phyloP scores from a whole-genome alignment of 2,888 invertebrate species.

The Pherbina coryleti region DNA sequence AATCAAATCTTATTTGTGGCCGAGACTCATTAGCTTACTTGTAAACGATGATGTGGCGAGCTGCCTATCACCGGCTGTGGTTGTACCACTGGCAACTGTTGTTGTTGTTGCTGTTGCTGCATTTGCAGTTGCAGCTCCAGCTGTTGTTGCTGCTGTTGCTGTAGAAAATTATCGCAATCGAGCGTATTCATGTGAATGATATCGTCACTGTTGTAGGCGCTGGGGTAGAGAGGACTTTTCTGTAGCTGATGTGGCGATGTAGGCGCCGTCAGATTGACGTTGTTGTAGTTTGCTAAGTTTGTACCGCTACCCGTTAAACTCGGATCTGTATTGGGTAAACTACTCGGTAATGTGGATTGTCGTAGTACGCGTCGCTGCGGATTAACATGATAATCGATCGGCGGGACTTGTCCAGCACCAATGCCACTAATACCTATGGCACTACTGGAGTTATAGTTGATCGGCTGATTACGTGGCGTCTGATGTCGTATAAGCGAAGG shows the following conservation, averaged over 20 bases:
- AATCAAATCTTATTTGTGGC: not conserved
- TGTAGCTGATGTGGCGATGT: slow-evolving; percentile 67
- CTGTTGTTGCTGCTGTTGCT: slow-evolving; percentile 49
- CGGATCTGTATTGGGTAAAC: slow-evolving; percentile 58
- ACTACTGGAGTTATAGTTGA: slow-evolving; percentile 60
- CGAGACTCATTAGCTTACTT: slow-evolving; percentile 40
- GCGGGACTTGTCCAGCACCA: slow-evolving; percentile 40
- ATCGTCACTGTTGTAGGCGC: slow-evolving; percentile 63
- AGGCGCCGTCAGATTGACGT: slow-evolving; percentile 65
- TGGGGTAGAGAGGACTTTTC: slow-evolving; percentile 63
- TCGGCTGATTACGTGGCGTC: slow-evolving; percentile 51
- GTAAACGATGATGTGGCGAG: slow-evolving; percentile 60
- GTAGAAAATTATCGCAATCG: slow-evolving; percentile 60
- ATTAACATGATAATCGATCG: slow-evolving; percentile 60
- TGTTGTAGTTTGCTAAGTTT: slow-evolving; percentile 62
- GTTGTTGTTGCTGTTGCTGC: slow-evolving; percentile 42
- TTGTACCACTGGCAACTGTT: slow-evolving; percentile 40
- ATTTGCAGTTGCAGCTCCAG: slow-evolving; percentile 42
- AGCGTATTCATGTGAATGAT: slow-evolving; percentile 59
- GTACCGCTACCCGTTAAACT: slow-evolving; percentile 60
- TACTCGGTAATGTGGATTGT: slow-evolving; percentile 68
- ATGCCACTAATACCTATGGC: slow-evolving; percentile 59
- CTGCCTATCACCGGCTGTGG: slow-evolving; percentile 44
- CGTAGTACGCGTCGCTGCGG: slow-evolving; percentile 63
- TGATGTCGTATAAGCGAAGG: slow-evolving; percentile 63